phyloP scores from a whole-genome alignment of 2,113 vertebrate species.

The Pavo muticus region DNA sequence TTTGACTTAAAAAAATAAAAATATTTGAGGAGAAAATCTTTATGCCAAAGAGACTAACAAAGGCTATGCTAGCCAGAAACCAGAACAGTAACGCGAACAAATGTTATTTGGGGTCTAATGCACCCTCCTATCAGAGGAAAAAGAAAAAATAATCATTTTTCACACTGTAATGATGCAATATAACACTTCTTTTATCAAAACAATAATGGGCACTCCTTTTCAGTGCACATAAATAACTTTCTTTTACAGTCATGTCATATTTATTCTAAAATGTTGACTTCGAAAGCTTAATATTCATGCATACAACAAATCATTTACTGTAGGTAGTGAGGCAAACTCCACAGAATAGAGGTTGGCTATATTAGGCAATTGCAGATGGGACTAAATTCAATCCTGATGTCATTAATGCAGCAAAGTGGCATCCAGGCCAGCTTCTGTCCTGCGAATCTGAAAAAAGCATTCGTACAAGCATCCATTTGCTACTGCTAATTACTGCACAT shows the following conservation, averaged over 20 bases:
- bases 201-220: not conserved
- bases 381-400: constrained; percentile 34
- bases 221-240: constrained; percentile 15
- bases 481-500: not conserved
- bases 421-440: constrained; percentile 10
- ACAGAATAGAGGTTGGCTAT: constrained; percentile 30
- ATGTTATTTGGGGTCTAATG: not conserved
- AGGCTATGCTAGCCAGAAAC: not conserved
- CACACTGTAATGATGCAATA: not conserved
- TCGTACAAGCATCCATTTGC: not conserved
- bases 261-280: constrained; percentile 14
- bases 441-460: not conserved
- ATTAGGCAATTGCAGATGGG: constrained; percentile 27
- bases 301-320: constrained; percentile 1
- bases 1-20: not conserved
- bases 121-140: not conserved
- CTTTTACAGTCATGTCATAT: constrained; percentile 36
- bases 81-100: not conserved
- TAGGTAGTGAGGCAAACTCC: not conserved
- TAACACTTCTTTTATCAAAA: constrained; percentile 14
- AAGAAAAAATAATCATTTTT: constrained; percentile 21
- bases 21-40: constrained; percentile 36
- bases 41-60: not conserved
- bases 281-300: constrained; percentile 48
- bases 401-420: not conserved